These are phyloP conservation scores for Rhamnusium bicolor DNA, from an alignment of 2,888 invertebrate genomes.

Conservation along the genomic window DNA sequence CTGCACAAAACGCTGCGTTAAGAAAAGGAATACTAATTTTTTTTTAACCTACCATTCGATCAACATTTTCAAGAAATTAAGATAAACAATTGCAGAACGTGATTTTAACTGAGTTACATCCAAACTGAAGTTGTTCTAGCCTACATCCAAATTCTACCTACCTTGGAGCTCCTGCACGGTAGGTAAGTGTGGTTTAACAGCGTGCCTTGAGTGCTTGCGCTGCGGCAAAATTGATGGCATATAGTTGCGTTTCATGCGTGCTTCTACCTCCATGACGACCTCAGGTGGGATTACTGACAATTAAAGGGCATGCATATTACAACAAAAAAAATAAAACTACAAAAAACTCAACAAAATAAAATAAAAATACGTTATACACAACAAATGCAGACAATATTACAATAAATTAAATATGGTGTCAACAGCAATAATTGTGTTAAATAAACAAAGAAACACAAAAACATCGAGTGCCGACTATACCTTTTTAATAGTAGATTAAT, in stretches of 20 bases:
- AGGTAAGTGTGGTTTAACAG: constrained; percentile 73
- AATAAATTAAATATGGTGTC: not conserved
- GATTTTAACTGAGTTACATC: not conserved
- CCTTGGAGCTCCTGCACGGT: constrained; percentile 85
- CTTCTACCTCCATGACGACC: constrained; percentile 90
- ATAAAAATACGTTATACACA: constrained; percentile 47
- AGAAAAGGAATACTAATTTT: not conserved
- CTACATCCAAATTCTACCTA: constrained; percentile 70
- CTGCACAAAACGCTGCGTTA: constrained; percentile 61
- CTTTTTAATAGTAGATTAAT: constrained; percentile 8
- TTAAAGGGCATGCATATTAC: constrained; percentile 63
- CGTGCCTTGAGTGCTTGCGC: constrained; percentile 76
- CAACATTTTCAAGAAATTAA: constrained; percentile 11
- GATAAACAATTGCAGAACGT: constrained; percentile 24
- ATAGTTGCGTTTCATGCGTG: constrained; percentile 86
- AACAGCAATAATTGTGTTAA: constrained; percentile 15
- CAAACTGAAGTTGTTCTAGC: not conserved
- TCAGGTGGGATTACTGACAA: constrained; percentile 88
- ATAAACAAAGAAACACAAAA: constrained; percentile 40
- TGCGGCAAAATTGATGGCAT: constrained; percentile 77
- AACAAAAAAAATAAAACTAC: constrained; percentile 63
- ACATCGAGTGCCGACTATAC: constrained; percentile 32
- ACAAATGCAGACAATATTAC: constrained; percentile 28
- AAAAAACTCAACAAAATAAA: constrained; percentile 56
- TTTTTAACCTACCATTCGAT: not conserved